A percentile compares a stretch with the other conserved stretches of the same genome.
These are phyloP conservation scores for Pocillopora meandrina DNA, from an alignment of 92 coral and sea anemone genomes.

Conservation along the genomic window DNA sequence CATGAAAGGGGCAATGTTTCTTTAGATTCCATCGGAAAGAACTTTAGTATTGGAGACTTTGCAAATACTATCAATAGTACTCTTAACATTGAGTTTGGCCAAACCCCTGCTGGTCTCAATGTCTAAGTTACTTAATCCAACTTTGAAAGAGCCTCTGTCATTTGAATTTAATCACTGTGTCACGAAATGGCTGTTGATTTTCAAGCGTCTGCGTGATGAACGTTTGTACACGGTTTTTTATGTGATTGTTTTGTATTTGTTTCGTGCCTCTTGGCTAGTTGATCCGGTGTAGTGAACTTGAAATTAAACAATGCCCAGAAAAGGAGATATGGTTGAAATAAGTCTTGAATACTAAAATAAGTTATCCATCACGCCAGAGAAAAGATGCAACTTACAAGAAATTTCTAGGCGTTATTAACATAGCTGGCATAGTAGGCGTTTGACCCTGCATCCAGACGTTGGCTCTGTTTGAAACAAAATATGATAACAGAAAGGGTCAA, in stretches of 20 bases:
- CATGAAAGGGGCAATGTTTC: neutral
- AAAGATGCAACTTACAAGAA: neutral
- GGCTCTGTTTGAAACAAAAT: neutral
- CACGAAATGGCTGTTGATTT: neutral
- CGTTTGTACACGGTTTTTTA: neutral
- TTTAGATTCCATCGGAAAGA: neutral
- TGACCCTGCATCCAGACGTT: conserved; percentile 16
- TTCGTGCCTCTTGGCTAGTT: neutral
- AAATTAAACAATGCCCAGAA: conserved; percentile 26
- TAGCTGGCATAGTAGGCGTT: conserved; percentile 9
- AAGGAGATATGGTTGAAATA: neutral
- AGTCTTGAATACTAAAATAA: neutral
- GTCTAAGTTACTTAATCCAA: neutral
- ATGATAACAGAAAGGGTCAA: neutral
- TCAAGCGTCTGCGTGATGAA: neutral
- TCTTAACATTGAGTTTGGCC: neutral
- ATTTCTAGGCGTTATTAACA: neutral
- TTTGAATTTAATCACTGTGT: neutral
- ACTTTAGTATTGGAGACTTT: neutral
- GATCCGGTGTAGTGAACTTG: conserved; percentile 4
- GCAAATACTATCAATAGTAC: neutral
- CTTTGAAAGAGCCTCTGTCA: neutral
- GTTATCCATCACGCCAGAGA: conserved; percentile 4
- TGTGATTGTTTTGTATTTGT: neutral
- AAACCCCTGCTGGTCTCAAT: neutral